Conservation (phyloP, 2,888 invertebrate species). For the Anthophora plumipes region DNA sequence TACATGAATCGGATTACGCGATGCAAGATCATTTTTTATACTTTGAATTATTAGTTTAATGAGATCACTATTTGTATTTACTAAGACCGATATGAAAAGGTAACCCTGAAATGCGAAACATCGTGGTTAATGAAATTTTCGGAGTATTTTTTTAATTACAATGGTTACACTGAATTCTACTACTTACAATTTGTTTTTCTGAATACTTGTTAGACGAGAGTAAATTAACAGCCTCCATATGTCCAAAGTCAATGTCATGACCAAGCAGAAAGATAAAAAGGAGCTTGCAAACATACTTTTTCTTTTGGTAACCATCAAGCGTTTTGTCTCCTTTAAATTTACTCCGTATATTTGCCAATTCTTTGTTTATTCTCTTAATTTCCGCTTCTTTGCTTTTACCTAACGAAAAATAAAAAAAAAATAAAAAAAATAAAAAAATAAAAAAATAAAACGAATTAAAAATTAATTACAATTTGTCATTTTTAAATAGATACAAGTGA, state of each 20-base stretch:
- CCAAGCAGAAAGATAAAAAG: conserved; percentile 99
- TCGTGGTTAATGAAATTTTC: not conserved
- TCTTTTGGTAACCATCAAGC: conserved; percentile 99
- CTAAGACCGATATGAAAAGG: conserved; percentile 99
- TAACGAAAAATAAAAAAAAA: conserved; percentile 79
- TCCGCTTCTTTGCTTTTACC: conserved; percentile 99
- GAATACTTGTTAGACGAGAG: conserved; percentile 99
- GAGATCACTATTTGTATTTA: conserved; percentile 99
- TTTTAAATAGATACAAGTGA: not conserved
- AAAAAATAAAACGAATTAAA: not conserved
- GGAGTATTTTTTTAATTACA: not conserved
- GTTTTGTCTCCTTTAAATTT: conserved; percentile 99
- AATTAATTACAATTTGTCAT: no score
- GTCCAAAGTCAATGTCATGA: conserved; percentile 99
- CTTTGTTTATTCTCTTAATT: conserved; percentile 99
- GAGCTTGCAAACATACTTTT: conserved; percentile 99
- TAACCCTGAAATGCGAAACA: conserved; percentile 90
- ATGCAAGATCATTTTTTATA: conserved; percentile 98
- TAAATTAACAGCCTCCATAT: conserved; percentile 99
- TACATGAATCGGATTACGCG: conserved; percentile 98
- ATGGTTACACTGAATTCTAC: not conserved
- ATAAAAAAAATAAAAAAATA: not conserved
- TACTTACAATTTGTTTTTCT: conserved; percentile 98
- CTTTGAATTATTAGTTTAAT: conserved; percentile 99
- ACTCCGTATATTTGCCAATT: conserved; percentile 99